A percentile compares a stretch with the other conserved stretches of the same genome.
These are phyloP conservation scores for Murina feae DNA, from an alignment of 2,113 vertebrate species.

Conservation along the genomic window DNA sequence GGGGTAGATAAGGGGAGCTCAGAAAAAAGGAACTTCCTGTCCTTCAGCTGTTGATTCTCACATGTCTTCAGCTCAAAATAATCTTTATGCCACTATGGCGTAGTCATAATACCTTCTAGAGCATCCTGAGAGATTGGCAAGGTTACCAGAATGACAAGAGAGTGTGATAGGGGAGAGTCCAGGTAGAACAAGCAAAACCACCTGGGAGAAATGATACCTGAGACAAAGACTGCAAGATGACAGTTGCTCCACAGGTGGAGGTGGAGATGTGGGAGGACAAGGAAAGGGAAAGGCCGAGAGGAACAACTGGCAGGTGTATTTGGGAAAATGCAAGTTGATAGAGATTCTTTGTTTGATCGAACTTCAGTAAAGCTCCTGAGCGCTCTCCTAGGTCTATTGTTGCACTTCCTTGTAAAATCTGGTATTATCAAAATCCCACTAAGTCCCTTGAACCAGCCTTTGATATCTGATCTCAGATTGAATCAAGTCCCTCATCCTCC, in stretches of 20 bases:
- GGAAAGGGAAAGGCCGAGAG: no score
- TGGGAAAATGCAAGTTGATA: background rate
- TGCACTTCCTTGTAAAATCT: background rate
- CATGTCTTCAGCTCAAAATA: background rate
- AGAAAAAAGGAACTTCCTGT: background rate
- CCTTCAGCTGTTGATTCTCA: background rate
- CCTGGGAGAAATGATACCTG: background rate
- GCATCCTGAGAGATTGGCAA: background rate
- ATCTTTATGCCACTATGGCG: background rate
- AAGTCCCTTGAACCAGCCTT: background rate
- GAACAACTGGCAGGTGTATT: no score
- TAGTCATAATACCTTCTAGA: background rate
- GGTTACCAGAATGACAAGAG: background rate
- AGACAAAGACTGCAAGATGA: background rate
- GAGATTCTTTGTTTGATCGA: background rate
- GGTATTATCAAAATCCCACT: background rate
- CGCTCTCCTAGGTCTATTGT: background rate
- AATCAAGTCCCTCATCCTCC: background rate
- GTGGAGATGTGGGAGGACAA: background rate
- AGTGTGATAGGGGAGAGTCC: background rate
- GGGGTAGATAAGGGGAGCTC: background rate
- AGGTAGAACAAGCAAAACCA: no score
- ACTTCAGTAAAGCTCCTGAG: background rate
- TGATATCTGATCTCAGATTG: background rate
- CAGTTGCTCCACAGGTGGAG: rapidly evolving